phyloP scores from a whole-genome alignment of 2,113 vertebrate species.

The Podiceps cristatus region DNA sequence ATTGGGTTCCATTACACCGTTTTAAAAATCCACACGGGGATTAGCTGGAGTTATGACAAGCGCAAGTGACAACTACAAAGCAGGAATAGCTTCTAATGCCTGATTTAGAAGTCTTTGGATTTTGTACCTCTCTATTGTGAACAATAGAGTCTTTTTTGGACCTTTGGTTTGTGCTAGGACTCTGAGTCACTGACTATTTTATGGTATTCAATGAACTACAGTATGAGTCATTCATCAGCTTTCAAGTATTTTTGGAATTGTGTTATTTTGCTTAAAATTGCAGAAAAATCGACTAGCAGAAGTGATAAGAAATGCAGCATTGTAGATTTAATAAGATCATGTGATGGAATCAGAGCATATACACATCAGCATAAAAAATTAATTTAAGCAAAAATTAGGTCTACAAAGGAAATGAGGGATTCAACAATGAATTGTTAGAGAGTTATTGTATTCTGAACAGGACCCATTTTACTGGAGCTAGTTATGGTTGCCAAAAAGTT shows the following conservation, averaged over 20 bases:
- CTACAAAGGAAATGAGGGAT: slow-evolving; percentile 4
- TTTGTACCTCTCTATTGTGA: slow-evolving; percentile 43
- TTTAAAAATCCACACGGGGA: not conserved
- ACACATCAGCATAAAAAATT: slow-evolving; percentile 32
- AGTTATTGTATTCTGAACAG: slow-evolving; percentile 22
- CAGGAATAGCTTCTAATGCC: not conserved
- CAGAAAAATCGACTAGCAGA: slow-evolving; percentile 60
- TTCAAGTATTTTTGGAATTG: slow-evolving; percentile 80
- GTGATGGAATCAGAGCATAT: slow-evolving; percentile 32
- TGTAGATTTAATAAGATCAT: slow-evolving; percentile 58
- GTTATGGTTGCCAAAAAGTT: slow-evolving; percentile 62
- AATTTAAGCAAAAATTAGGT: slow-evolving; percentile 52
- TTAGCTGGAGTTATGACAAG: slow-evolving; percentile 6
- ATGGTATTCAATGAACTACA: slow-evolving; percentile 71
- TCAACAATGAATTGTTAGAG: slow-evolving; percentile 49
- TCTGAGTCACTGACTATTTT: slow-evolving; percentile 78
- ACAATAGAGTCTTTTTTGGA: slow-evolving; percentile 61
- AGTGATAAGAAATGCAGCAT: slow-evolving; percentile 71
- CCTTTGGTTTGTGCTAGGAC: slow-evolving; percentile 59
- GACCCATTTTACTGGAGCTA: slow-evolving; percentile 59
- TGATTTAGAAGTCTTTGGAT: not conserved
- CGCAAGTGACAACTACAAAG: not conserved
- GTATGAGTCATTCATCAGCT: slow-evolving; percentile 77
- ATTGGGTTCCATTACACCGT: slow-evolving; percentile 39
- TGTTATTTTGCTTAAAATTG: slow-evolving; percentile 72